These are phyloP conservation scores for Cygnus buccinator DNA, from an alignment of 2,113 vertebrate species.

Conservation along the genomic window DNA sequence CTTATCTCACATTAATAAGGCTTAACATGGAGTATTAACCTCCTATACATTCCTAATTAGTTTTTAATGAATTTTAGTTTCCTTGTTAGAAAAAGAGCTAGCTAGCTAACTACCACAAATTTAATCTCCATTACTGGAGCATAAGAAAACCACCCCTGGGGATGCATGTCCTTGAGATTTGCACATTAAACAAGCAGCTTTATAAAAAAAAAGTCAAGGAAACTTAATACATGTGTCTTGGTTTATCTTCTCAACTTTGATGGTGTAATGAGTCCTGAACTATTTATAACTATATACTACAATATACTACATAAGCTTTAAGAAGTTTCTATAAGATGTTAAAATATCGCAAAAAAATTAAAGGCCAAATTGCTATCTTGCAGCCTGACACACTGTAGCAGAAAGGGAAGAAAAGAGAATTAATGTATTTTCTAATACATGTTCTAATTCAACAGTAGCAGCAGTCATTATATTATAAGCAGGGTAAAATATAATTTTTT, in stretches of 20 bases:
- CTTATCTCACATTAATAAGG: constrained; percentile 79
- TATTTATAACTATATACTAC: constrained; percentile 45
- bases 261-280: not conserved
- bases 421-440: not conserved
- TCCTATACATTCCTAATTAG: constrained; percentile 80
- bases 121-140: constrained; percentile 76
- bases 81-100: constrained; percentile 73
- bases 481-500: not conserved
- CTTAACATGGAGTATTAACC: constrained; percentile 79
- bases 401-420: not conserved
- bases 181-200: constrained; percentile 50
- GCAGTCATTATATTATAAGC: not conserved
- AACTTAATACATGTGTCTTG: constrained; percentile 21
- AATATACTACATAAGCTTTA: not conserved
- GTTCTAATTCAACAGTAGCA: not conserved
- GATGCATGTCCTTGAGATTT: constrained; percentile 70
- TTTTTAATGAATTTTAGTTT: constrained; percentile 82
- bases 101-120: constrained; percentile 74
- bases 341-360: not conserved
- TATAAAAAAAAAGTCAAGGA: constrained; percentile 43
- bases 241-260: constrained; percentile 46
- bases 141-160: constrained; percentile 67
- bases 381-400: not conserved
- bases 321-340: constrained; percentile 1
- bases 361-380: not conserved